Conservation (phyloP, 2,888 invertebrate genomes). For the Leucoptera coffeella region DNA sequence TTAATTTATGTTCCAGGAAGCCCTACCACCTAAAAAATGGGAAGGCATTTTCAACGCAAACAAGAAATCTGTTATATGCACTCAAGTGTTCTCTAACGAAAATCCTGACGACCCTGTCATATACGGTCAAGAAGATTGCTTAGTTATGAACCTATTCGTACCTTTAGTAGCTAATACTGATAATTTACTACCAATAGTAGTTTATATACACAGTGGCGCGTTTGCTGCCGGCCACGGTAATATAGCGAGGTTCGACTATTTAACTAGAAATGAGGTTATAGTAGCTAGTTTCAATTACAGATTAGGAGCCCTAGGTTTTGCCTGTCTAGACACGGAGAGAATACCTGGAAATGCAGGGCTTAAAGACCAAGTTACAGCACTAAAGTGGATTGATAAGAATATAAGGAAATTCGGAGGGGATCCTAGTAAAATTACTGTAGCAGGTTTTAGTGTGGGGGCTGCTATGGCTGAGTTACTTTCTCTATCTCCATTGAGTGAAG, state of each 20-base stretch:
- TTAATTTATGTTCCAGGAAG: constrained; percentile 29
- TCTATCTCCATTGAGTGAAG: constrained; percentile 21
- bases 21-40: constrained; percentile 27
- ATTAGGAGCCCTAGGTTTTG: constrained; percentile 65
- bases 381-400: constrained; percentile 70
- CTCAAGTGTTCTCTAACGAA: constrained; percentile 23
- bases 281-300: constrained; percentile 65
- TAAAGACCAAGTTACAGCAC: constrained; percentile 75
- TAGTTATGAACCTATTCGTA: constrained; percentile 21
- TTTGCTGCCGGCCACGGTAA: constrained; percentile 28
- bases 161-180: constrained; percentile 21
- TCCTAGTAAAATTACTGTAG: constrained; percentile 67
- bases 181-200: constrained; percentile 27
- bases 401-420: constrained; percentile 76
- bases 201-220: constrained; percentile 37
- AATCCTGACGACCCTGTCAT: constrained; percentile 16
- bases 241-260: constrained; percentile 47
- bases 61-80: constrained; percentile 15
- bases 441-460: constrained; percentile 78
- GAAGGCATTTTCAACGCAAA: constrained; percentile 16
- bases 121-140: constrained; percentile 27
- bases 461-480: constrained; percentile 36
- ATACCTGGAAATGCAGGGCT: constrained; percentile 80
- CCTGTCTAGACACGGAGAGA: constrained; percentile 52
- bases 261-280: constrained; percentile 61